Evolutionary conservation across 2,888 invertebrate genomes (phyloP).

Genomic region (Meta bourneti): DNA sequence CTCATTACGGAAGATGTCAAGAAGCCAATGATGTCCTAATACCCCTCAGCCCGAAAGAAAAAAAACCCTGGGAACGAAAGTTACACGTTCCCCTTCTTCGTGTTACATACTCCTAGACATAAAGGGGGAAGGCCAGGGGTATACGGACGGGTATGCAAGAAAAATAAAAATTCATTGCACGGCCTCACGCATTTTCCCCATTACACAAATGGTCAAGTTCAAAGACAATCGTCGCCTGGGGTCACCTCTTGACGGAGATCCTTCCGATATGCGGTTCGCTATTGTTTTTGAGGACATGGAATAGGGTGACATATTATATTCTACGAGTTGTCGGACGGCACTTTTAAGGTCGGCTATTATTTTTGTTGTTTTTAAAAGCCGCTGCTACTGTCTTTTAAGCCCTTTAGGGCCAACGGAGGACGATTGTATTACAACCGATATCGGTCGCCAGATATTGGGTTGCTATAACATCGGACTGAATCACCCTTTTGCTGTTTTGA

Average conservation of each 20-base stretch:
- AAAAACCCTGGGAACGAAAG: not conserved
- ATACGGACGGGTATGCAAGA: slow-evolving; percentile 1
- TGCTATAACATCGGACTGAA: not conserved
- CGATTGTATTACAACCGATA: too few relatives aligned
- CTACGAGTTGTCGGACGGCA: slow-evolving; percentile 3
- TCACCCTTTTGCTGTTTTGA: not conserved
- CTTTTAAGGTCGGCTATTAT: not conserved
- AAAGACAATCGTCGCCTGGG: slow-evolving; percentile 60
- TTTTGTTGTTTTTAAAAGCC: not conserved
- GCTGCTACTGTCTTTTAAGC: not conserved
- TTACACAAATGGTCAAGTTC: slow-evolving; percentile 68
- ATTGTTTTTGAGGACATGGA: slow-evolving; percentile 42
- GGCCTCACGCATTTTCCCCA: slow-evolving; percentile 66
- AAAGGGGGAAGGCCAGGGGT: not conserved
- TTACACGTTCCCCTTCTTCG: slow-evolving; percentile 4
- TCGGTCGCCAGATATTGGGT: not conserved
- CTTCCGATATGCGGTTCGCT: slow-evolving; percentile 6
- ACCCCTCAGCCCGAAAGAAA: not conserved
- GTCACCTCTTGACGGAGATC: slow-evolving; percentile 2
- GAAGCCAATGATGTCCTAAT: slow-evolving; percentile 13
- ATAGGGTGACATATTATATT: slow-evolving; percentile 62
- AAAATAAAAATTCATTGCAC: slow-evolving; percentile 34
- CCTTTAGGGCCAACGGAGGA: too few relatives aligned
- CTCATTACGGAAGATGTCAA: slow-evolving; percentile 8
- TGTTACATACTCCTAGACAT: not conserved